phyloP scores from a whole-genome alignment of 1,140 invertebrate species.

The Drosophila aff. region DNA sequence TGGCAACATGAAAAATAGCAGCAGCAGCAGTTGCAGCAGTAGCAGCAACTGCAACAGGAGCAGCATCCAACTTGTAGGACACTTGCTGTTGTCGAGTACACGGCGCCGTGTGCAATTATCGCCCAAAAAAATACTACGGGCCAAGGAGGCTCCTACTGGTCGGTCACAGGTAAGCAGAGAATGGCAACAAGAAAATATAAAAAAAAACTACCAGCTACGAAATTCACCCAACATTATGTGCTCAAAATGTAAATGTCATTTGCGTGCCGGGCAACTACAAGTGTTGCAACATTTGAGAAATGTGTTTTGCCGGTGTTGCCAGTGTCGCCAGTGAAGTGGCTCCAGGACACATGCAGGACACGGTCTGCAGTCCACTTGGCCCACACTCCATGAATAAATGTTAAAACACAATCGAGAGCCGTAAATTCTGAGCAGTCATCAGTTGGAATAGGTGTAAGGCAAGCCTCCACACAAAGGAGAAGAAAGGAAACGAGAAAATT shows the following conservation, averaged over 20 bases:
- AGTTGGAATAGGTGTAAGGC: slow-evolving; percentile 63
- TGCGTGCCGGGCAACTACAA: slow-evolving; percentile 59
- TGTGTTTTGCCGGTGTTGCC: slow-evolving; percentile 46
- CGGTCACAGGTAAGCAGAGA: slow-evolving; percentile 48
- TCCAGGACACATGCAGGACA: slow-evolving; percentile 13
- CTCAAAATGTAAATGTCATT: slow-evolving; percentile 80
- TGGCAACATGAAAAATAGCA: slow-evolving; percentile 58
- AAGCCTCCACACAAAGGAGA: slow-evolving; percentile 10
- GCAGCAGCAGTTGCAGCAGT: slow-evolving; percentile 9
- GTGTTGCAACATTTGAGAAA: slow-evolving; percentile 80
- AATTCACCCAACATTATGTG: slow-evolving; percentile 63
- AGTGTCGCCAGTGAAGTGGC: slow-evolving; percentile 63
- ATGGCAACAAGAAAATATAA: background rate
- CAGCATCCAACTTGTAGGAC: slow-evolving; percentile 64
- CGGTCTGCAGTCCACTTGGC: slow-evolving; percentile 18
- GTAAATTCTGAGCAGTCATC: slow-evolving; percentile 74
- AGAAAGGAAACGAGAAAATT: slow-evolving; percentile 19
- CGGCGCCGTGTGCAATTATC: slow-evolving; percentile 74
- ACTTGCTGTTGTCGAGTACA: slow-evolving; percentile 56
- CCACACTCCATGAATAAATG: slow-evolving; percentile 72
- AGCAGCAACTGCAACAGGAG: slow-evolving; percentile 22
- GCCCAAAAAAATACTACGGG: slow-evolving; percentile 55
- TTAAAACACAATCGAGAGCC: slow-evolving; percentile 74
- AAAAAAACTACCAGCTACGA: slow-evolving; percentile 36
- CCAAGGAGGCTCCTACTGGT: slow-evolving; percentile 42